phyloP scores from a whole-genome alignment of 2,888 invertebrate species.

The Stratiomys singularior region DNA sequence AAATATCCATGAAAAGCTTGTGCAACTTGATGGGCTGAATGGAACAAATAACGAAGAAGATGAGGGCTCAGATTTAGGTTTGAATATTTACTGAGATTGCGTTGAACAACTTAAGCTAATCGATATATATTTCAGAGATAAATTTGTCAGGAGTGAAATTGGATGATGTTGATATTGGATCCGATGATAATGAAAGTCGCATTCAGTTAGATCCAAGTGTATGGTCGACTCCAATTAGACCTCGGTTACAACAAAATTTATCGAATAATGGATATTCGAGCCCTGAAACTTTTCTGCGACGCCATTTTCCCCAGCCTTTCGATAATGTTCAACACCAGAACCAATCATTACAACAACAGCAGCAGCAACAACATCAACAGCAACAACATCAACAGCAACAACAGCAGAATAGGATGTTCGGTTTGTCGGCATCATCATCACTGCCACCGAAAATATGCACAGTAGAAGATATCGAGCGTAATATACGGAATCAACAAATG shows the following conservation, averaged over 20 bases:
- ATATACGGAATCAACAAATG: constrained; percentile 62
- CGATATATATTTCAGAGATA: constrained; percentile 56
- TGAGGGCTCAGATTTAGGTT: constrained; percentile 60
- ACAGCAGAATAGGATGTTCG: constrained; percentile 41
- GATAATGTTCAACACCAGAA: constrained; percentile 33
- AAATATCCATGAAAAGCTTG: constrained; percentile 76
- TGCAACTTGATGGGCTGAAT: constrained; percentile 69
- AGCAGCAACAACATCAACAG: constrained; percentile 54
- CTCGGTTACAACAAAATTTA: constrained; percentile 54
- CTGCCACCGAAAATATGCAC: constrained; percentile 62
- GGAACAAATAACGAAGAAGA: constrained; percentile 55
- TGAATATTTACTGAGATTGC: not conserved
- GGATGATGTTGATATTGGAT: constrained; percentile 63
- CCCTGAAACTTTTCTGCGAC: constrained; percentile 58
- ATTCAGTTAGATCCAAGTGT: constrained; percentile 66
- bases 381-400: constrained; percentile 47
- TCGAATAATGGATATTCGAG: constrained; percentile 53
- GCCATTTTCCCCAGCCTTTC: constrained; percentile 58
- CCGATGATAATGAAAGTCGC: constrained; percentile 60
- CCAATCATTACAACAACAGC: constrained; percentile 46
- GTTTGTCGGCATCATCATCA: constrained; percentile 38
- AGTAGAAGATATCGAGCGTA: constrained; percentile 64
- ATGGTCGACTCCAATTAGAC: constrained; percentile 65
- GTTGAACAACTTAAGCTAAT: not conserved
- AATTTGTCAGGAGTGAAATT: constrained; percentile 63